Conservation (phyloP, 2,113 vertebrate species). For the Semnornis frantzii region DNA sequence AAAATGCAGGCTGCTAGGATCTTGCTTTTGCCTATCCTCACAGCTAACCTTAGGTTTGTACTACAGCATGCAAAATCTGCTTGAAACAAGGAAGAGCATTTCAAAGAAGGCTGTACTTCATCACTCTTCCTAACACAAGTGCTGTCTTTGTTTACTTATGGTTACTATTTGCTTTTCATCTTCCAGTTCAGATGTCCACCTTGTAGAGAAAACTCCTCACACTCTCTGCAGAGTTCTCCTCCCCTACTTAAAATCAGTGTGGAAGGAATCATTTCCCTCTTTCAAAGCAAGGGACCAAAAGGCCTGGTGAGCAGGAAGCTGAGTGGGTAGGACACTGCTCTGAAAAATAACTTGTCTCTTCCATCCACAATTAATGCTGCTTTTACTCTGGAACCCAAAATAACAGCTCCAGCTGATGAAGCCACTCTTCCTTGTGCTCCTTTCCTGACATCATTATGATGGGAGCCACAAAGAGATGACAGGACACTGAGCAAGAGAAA, state of each 20-base stretch:
- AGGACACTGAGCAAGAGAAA: background rate
- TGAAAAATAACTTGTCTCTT: slow-evolving; percentile 24
- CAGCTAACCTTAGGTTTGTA: background rate
- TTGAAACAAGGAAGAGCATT: background rate
- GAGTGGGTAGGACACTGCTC: slow-evolving; percentile 23
- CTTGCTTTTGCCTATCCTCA: background rate
- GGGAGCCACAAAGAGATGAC: background rate
- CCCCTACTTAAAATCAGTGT: background rate
- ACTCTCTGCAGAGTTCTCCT: background rate
- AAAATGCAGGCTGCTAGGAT: background rate
- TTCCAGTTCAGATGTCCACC: background rate
- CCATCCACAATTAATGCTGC: background rate
- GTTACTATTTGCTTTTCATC: background rate
- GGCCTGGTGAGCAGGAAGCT: background rate
- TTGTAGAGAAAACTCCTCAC: background rate
- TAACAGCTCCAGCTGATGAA: background rate
- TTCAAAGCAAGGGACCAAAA: slow-evolving; percentile 9
- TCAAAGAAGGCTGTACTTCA: background rate
- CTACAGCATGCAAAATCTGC: background rate
- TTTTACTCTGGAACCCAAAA: background rate
- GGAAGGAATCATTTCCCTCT: background rate
- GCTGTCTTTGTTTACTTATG: background rate
- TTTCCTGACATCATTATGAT: background rate
- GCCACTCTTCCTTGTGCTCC: background rate
- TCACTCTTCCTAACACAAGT: background rate